Base-by-base conservation (phyloP, 2,797 vertebrate genomes). In the Allobates femoralis region DNA sequence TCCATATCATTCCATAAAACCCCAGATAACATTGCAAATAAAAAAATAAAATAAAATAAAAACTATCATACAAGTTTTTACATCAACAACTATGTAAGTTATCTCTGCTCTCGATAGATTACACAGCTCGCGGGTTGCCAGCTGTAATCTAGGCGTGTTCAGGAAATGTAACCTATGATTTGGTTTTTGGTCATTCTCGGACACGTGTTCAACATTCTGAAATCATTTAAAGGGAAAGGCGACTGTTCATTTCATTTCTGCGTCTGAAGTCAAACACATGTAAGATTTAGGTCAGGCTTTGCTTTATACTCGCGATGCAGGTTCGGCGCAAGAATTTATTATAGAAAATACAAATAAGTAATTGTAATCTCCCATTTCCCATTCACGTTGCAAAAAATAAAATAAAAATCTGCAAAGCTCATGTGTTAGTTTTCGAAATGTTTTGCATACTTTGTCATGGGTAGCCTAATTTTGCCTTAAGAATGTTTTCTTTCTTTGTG, bases 161-260 rank as follows among this genome's bases (percentile, higher is more conserved):
- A 82, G 66, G 80, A 82, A 82, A 82, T 37, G 64, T 46, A 82
- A 81, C 46, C 79, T 71, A 34, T 15, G 67, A 69, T 23, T 78
- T 71, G 32, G 26, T 55, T 64, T 66, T 56, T n/a, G 28, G 64
- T 82, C 64, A 82, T 71, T 71, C 55, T 56, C 80, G 55, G 50
- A 71, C 64, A 81, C 80, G 80, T 82, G 30, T 55, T n/a, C 50
- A n/a, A 14, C 3, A 46, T 64, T 62, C 79, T 81, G 10, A 53
- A 6, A 51, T 67, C 4, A 23, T 56, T 46, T 64, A 81, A 46
- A 81, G 58, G 23, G 16, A 50, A 6, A 55, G 64, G 18, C 3
- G 19, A 55, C 30, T 7, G 32, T 30, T 12, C 0, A 14, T 46
- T 67, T 8, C 16, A 28, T 26, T 46, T 73, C 5, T 15, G 37